A percentile compares a stretch with the other conserved stretches of the same genome.
Evolutionary conservation across 2,888 invertebrate species (phyloP).

Genomic region (Rhagophthalmus giganteus): DNA sequence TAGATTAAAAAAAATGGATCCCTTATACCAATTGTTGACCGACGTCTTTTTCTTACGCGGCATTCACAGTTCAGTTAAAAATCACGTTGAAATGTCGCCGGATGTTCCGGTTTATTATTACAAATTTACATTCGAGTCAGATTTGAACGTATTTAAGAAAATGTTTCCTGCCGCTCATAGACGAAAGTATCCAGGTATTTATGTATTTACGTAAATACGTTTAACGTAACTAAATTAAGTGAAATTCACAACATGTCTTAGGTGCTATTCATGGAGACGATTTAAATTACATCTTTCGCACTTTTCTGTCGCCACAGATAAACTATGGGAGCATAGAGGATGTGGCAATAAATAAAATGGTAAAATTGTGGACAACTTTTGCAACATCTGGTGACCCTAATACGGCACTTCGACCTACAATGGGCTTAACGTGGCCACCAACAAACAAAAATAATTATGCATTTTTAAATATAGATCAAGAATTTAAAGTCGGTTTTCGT

Average conservation of each 20-base stretch:
- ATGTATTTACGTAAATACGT: background rate
- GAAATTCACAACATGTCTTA: slow-evolving; percentile 8
- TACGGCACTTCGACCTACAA: background rate
- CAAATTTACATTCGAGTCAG: slow-evolving; percentile 29
- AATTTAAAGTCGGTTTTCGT: slow-evolving; percentile 4
- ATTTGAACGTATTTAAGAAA: slow-evolving; percentile 31
- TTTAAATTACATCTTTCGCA: slow-evolving; percentile 32
- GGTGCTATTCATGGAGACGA: slow-evolving; percentile 35
- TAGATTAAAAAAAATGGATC: slow-evolving; percentile 14
- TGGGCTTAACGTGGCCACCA: slow-evolving; percentile 17
- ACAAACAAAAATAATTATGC: slow-evolving; percentile 19
- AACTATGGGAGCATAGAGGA: slow-evolving; percentile 16
- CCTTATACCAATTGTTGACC: slow-evolving; percentile 26
- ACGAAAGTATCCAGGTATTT: slow-evolving; percentile 20
- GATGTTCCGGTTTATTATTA: slow-evolving; percentile 32
- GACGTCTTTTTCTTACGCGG: slow-evolving; percentile 32
- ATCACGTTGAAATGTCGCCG: slow-evolving; percentile 21
- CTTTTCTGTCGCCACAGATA: slow-evolving; percentile 20
- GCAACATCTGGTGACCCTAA: slow-evolving; percentile 22
- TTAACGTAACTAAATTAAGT: background rate
- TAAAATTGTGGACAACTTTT: slow-evolving; percentile 32
- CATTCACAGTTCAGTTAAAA: slow-evolving; percentile 27
- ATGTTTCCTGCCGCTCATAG: slow-evolving; percentile 1
- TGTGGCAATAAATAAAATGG: slow-evolving; percentile 15
- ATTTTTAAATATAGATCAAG: slow-evolving; percentile 21